Conservation (phyloP, 2,113 vertebrate genomes). For the Pygoscelis antarcticus region DNA sequence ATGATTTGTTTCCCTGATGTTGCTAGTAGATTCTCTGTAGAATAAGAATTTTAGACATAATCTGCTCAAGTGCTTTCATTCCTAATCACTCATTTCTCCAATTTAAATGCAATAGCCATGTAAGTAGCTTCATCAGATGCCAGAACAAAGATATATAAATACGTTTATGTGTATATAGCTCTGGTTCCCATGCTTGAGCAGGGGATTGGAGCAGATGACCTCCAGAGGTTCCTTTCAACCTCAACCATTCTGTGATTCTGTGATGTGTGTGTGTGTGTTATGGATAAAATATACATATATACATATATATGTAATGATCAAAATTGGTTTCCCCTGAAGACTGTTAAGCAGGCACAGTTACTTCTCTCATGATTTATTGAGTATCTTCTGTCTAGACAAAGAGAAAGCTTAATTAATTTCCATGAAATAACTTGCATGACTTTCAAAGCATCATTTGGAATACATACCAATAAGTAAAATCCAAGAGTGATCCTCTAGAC, state of each 20-base stretch:
- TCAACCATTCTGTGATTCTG: not conserved
- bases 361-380: not conserved
- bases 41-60: not conserved
- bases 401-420: not conserved
- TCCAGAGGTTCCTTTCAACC: not conserved
- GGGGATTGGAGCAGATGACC: not conserved
- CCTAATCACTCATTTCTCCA: not conserved
- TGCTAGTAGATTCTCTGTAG: not conserved
- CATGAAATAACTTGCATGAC: not conserved
- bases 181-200: not conserved
- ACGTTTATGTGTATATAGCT: not conserved
- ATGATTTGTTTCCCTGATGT: not conserved
- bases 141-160: not conserved
- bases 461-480: not conserved
- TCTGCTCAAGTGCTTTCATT: not conserved
- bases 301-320: not conserved
- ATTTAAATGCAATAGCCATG: not conserved
- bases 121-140: not conserved
- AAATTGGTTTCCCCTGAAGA: not conserved
- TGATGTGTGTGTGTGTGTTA: fast-evolving
- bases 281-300: not conserved
- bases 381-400: not conserved
- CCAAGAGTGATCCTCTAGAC: not conserved
- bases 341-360: not conserved
- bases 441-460: not conserved